A percentile compares a stretch with the other conserved stretches of the same genome.
Evolutionary conservation across 1,140 invertebrate genomes (phyloP).

Genomic region (Phocides pigmalion): DNA sequence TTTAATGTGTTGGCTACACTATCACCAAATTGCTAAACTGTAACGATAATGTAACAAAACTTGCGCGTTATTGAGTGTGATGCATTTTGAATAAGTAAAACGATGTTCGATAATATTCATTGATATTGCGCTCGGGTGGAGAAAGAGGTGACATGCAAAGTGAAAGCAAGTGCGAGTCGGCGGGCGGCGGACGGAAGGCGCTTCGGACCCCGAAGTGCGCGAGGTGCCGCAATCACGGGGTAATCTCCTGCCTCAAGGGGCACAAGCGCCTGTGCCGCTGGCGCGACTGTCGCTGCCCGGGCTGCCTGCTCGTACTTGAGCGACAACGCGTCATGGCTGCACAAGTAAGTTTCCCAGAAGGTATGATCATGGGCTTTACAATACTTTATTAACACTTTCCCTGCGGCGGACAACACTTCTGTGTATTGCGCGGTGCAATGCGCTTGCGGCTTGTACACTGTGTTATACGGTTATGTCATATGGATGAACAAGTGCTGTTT

Average conservation of each 20-base stretch:
- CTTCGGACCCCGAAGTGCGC: slow-evolving; percentile 94
- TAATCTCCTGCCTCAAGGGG: slow-evolving; percentile 94
- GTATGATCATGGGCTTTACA: no score
- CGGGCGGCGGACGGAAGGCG: slow-evolving; percentile 52
- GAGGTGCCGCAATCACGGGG: slow-evolving; percentile 94
- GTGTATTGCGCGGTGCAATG: no score
- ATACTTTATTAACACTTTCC: no score
- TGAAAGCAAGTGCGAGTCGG: slow-evolving; percentile 46
- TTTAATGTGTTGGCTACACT: not conserved
- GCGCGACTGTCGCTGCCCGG: slow-evolving; percentile 92
- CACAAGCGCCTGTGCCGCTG: slow-evolving; percentile 93
- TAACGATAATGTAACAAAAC: not conserved
- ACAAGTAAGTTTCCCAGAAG: slow-evolving; percentile 87
- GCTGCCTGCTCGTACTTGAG: slow-evolving; percentile 94
- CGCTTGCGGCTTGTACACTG: no score
- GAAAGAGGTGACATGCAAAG: slow-evolving; percentile 48
- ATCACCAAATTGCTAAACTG: slow-evolving; percentile 3
- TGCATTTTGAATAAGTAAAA: not conserved
- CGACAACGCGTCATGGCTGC: slow-evolving; percentile 95
- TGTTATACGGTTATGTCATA: no score
- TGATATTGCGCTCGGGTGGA: slow-evolving; percentile 1
- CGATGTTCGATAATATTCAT: not conserved
- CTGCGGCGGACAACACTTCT: no score
- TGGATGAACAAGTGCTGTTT: no score
- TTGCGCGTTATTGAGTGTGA: not conserved